Conservation (phyloP, 2,113 vertebrate genomes). For the Puntigrus tetrazona region DNA sequence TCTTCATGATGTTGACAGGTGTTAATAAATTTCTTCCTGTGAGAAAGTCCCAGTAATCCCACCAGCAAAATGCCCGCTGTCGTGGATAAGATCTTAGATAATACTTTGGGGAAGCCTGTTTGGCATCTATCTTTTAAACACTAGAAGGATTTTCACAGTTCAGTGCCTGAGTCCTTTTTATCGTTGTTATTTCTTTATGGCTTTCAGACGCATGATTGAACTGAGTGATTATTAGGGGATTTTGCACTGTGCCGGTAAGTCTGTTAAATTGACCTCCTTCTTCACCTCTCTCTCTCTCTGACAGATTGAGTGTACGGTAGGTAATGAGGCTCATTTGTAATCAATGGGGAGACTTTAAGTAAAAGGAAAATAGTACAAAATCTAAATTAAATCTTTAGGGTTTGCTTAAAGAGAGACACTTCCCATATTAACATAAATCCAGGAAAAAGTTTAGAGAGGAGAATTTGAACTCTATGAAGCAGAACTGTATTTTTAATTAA, state of each 20-base stretch:
- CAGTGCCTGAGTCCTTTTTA: conserved; percentile 62
- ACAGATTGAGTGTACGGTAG: conserved; percentile 56
- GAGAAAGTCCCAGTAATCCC: conserved; percentile 71
- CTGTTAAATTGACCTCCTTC: conserved; percentile 53
- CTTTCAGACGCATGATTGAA: conserved; percentile 61
- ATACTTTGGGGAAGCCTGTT: conserved; percentile 63
- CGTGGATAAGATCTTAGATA: conserved; percentile 72
- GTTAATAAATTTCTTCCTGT: conserved; percentile 73
- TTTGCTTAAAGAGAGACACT: conserved; percentile 25
- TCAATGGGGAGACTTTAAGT: conserved; percentile 36
- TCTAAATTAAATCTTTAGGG: conserved; percentile 42
- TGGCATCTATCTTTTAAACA: conserved; percentile 64
- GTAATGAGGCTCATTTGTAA: conserved; percentile 53
- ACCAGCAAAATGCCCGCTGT: conserved; percentile 66
- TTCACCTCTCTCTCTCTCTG: conserved; percentile 45
- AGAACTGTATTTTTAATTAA: conserved; percentile 6
- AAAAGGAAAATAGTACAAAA: conserved; percentile 36
- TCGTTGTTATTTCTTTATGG: conserved; percentile 66
- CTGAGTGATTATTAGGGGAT: conserved; percentile 71
- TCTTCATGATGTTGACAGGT: conserved; percentile 70
- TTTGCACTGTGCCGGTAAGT: conserved; percentile 62
- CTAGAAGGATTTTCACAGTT: conserved; percentile 69
- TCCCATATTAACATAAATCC: conserved; percentile 36
- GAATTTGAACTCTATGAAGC: neutral
- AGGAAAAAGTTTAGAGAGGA: neutral